Conservation (phyloP, 2,888 invertebrate genomes). For the Deroplatys truncata region DNA sequence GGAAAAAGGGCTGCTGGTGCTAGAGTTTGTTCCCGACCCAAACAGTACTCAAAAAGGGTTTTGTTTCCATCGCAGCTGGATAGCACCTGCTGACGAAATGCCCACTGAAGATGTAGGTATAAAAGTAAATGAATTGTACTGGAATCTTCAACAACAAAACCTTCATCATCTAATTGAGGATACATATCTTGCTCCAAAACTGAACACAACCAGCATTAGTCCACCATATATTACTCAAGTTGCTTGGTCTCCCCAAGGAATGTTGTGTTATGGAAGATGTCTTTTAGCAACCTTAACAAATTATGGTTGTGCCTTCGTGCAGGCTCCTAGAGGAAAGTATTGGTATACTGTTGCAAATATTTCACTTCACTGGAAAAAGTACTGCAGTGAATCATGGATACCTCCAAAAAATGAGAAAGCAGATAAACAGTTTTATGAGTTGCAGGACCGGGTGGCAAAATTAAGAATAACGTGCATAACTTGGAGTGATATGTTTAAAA, state of each 20-base stretch:
- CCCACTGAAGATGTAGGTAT: neutral
- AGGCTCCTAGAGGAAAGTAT: neutral
- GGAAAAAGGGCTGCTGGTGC: neutral
- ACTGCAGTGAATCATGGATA: neutral
- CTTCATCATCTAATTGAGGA: neutral
- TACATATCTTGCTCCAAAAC: neutral
- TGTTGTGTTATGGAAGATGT: neutral
- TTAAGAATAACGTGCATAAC: neutral
- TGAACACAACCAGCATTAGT: neutral
- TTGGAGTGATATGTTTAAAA: neutral
- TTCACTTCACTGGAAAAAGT: neutral
- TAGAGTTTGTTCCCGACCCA: neutral
- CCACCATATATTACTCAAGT: neutral
- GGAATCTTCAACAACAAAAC: neutral
- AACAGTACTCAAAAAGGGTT: neutral
- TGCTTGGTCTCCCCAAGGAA: slow-evolving; percentile 8
- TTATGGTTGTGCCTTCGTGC: neutral
- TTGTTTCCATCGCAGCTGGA: neutral
- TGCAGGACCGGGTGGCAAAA: neutral
- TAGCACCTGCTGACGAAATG: neutral
- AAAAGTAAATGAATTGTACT: neutral
- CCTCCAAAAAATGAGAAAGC: neutral
- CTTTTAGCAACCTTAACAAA: neutral
- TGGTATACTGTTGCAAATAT: neutral
- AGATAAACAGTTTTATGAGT: neutral